Base-by-base conservation (phyloP, 2,888 invertebrate genomes). In the Pelosia muscerda region DNA sequence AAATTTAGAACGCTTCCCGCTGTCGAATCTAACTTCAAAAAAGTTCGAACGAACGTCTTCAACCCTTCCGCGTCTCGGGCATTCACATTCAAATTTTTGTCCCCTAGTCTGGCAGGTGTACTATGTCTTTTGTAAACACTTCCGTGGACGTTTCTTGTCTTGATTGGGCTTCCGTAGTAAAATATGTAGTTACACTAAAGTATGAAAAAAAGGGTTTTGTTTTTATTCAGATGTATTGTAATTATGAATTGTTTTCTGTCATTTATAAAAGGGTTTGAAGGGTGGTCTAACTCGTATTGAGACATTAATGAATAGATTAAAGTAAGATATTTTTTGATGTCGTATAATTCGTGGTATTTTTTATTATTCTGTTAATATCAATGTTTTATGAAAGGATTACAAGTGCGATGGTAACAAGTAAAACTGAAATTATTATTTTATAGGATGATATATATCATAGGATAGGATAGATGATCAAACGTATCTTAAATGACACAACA, bases 41-140 rank as follows among this genome's bases (percentile, higher is more conserved):
- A 84, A 83, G 78, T 81, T 77, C 78, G 70, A 85, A 84, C 79
- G 78, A 84, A 84, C 82, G 86, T 88, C 88, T 90, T 87, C 74
- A 88, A 89, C 91, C 93, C 92, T 93, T 92, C 88, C 82, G 84
- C 74, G 71, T 82, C 81, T 77, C 69, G 75, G 76, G 83, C 78
- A 90, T 91, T 94, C 90, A 92, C 86, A 94, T 94, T 94, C 86
- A 92, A 93, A 94, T 81, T 78, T 73, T 63, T 90, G 90, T 90
- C 92, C 89, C 90, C 89, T 72, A 63, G 76, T 73, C 81, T 76
- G 86, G 92, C 92, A 92, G 92, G 90, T 91, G 92, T 86, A 90
- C 83, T 79, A 75, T 84, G 86, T 88, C 81, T 86, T 89, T 90
- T 92, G 87, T 91, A 89, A 87, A 86, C 84, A 88, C 89, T 93